Evolutionary conservation across 2,888 invertebrate genomes (phyloP).

Genomic region (Ectobius pallidus): DNA sequence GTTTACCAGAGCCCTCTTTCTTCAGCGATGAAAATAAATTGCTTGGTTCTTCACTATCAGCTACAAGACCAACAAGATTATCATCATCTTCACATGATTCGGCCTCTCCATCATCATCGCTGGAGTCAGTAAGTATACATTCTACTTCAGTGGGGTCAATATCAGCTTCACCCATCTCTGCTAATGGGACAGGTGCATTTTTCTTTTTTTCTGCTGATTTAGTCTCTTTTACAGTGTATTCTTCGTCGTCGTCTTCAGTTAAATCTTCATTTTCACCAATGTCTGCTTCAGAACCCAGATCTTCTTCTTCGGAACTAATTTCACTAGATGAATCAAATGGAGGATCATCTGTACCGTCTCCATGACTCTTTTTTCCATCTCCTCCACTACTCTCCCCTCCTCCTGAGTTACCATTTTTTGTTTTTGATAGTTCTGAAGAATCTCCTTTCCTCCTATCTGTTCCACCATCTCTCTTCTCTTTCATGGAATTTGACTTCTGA

Average conservation of each 20-base stretch:
- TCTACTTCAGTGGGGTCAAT: constrained; percentile 56
- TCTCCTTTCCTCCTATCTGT: constrained; percentile 20
- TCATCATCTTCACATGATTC: constrained; percentile 1
- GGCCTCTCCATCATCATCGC: constrained; percentile 53
- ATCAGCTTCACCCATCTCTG: constrained; percentile 38
- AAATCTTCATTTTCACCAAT: constrained; percentile 37
- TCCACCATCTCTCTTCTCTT: constrained; percentile 1
- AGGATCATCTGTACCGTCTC: constrained; percentile 24
- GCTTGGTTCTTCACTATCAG: constrained; percentile 21
- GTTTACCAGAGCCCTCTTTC: neutral
- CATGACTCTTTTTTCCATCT: constrained; percentile 9
- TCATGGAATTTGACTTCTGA: constrained; percentile 16
- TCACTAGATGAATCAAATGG: constrained; percentile 36
- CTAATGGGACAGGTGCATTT: neutral
- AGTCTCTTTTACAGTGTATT: constrained; percentile 20
- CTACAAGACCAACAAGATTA: neutral
- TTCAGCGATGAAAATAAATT: neutral
- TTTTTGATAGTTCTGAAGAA: constrained; percentile 17
- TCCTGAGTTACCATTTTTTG: constrained; percentile 20
- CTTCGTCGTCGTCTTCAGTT: constrained; percentile 39
- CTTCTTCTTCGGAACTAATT: constrained; percentile 28
- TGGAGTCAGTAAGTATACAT: constrained; percentile 56
- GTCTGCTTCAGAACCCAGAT: constrained; percentile 32
- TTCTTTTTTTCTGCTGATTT: constrained; percentile 3
- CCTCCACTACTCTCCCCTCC: constrained; percentile 10